Evolutionary conservation across 2,797 vertebrate species (phyloP).

Genomic region (Gymnoscopelus microlampas): DNA sequence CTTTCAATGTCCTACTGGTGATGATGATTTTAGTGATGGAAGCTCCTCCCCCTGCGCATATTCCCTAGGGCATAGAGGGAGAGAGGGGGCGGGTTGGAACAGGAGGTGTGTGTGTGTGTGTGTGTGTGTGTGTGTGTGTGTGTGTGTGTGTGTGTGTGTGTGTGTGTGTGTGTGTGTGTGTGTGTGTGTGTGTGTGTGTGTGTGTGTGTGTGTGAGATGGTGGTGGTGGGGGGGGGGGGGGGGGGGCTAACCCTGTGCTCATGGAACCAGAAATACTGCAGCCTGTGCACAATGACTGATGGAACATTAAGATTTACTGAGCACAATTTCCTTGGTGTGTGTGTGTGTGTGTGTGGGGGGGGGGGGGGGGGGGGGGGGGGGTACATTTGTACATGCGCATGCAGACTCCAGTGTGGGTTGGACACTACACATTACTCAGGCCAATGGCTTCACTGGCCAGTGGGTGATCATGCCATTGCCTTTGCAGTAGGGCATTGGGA

Average conservation of each 20-base stretch:
- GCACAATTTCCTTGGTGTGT: background rate
- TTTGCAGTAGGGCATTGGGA: constrained; percentile 12
- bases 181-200: constrained; percentile 15
- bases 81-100: constrained; percentile 9
- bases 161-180: constrained; percentile 20
- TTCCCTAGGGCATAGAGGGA: constrained; percentile 22
- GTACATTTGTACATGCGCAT: background rate
- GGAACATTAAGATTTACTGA: constrained; percentile 32
- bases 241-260: constrained; percentile 30
- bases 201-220: constrained; percentile 1
- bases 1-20: constrained; percentile 13
- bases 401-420: constrained; percentile 4
- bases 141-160: constrained; percentile 21
- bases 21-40: constrained; percentile 8
- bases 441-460: constrained; percentile 24
- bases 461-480: constrained; percentile 26
- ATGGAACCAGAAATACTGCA: constrained; percentile 62
- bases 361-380: background rate
- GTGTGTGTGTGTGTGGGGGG: background rate
- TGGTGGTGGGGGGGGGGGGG: background rate
- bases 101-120: constrained; percentile 17
- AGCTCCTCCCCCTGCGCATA: background rate
- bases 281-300: constrained; percentile 31
- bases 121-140: constrained; percentile 9
- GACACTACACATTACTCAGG: constrained; percentile 34